A percentile compares a stretch with the other conserved stretches of the same genome.
Evolutionary conservation across 2,797 vertebrate species (phyloP).

Genomic region (Myotis vivesi): DNA sequence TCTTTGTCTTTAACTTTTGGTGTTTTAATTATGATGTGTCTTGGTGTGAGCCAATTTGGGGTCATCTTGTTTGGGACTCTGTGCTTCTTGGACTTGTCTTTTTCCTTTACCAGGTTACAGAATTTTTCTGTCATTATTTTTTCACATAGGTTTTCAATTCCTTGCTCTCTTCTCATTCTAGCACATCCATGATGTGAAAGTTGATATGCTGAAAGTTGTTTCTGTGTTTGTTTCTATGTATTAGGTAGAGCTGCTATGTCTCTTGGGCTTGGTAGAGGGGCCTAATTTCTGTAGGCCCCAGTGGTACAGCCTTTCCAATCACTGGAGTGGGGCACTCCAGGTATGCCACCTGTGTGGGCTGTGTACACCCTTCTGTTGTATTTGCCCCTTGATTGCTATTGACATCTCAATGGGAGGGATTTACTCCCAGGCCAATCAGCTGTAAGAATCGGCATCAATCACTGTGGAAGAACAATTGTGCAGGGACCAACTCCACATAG

Average conservation of each 20-base stretch:
- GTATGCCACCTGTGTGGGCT: neutral
- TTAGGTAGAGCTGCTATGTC: neutral
- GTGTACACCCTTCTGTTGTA: neutral
- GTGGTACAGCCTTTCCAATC: neutral
- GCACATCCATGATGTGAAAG: neutral
- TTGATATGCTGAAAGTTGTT: neutral
- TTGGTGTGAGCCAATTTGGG: neutral
- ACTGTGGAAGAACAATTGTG: neutral
- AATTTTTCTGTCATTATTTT: neutral
- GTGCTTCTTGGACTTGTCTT: neutral
- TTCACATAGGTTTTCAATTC: neutral
- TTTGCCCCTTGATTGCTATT: neutral
- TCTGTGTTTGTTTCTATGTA: neutral
- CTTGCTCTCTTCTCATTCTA: neutral
- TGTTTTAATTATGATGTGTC: neutral
- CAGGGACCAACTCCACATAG: neutral
- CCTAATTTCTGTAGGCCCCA: neutral
- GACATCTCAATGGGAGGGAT: neutral
- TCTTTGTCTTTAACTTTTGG: neutral
- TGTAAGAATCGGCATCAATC: neutral
- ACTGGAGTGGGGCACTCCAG: neutral
- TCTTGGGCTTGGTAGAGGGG: neutral
- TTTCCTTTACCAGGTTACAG: neutral
- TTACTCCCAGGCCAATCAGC: neutral
- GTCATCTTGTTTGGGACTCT: neutral